Conservation (phyloP, 2,888 invertebrate species). For the Daptonema setosum region DNA sequence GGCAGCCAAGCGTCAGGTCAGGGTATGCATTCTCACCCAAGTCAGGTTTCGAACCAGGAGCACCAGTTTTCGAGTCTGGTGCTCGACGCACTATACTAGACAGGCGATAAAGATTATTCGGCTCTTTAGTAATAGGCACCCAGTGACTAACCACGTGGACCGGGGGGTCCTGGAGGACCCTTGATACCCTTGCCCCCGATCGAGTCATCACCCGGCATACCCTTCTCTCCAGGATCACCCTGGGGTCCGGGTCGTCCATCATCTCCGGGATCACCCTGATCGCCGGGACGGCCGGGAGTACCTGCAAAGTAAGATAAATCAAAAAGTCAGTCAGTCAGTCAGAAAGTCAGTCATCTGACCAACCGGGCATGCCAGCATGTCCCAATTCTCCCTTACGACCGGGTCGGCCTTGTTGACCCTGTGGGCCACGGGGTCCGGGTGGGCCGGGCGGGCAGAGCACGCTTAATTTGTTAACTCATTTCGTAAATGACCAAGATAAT, state of each 20-base stretch:
- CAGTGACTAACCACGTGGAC: not conserved
- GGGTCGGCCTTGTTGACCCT: not conserved
- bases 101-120: no score
- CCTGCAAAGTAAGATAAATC: not conserved
- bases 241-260: not conserved
- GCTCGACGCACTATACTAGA: no score
- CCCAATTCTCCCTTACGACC: not conserved
- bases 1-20: no score
- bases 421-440: not conserved
- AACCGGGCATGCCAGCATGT: not conserved
- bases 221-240: not conserved
- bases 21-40: no score
- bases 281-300: not conserved
- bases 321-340: not conserved
- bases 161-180: not conserved
- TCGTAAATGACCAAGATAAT: not conserved
- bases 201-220: not conserved
- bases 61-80: no score
- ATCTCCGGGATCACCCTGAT: not conserved
- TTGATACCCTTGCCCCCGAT: not conserved
- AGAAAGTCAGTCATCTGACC: not conserved
- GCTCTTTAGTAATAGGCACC: no score
- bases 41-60: no score
- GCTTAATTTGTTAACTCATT: not conserved
- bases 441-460: not conserved